Evolutionary conservation across 30 jellyfish, hydroid and myxozoan species (phyloP).

Genomic region (Calvadosia cruxmelitensis): DNA sequence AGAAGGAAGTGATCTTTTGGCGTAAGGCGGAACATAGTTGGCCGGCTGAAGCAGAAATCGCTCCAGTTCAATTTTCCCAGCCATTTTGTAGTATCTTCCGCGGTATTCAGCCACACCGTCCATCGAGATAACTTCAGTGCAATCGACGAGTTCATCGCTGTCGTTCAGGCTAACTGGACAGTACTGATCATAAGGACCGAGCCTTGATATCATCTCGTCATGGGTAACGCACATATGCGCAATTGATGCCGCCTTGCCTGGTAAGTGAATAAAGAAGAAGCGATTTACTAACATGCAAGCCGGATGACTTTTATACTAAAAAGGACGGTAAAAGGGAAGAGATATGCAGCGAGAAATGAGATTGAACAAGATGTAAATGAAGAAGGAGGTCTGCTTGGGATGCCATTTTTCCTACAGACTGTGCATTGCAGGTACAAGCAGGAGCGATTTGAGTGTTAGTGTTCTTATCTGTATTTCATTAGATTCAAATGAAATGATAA

Average conservation of each 20-base stretch:
- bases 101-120: constrained; percentile 74
- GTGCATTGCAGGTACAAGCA: no score
- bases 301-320: no score
- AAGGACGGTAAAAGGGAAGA: not conserved
- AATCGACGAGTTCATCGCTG: constrained; percentile 64
- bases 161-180: constrained; percentile 87
- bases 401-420: no score
- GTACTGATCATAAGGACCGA: constrained; percentile 71
- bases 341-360: no score
- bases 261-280: not conserved
- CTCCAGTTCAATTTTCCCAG: constrained; percentile 39
- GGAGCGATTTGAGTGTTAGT: no score
- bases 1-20: constrained; percentile 39
- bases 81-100: constrained; percentile 74
- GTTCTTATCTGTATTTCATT: no score
- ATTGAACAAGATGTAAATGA: no score
- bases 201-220: constrained; percentile 42
- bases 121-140: constrained; percentile 32
- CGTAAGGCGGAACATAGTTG: constrained; percentile 78
- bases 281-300: no score
- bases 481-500: no score
- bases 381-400: no score
- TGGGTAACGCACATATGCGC: constrained; percentile 77
- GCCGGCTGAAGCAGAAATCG: constrained; percentile 54
- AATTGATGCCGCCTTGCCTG: constrained; percentile 73